Evolutionary conservation across 2,113 vertebrate species (phyloP).

Genomic region (Syngnathus floridae): DNA sequence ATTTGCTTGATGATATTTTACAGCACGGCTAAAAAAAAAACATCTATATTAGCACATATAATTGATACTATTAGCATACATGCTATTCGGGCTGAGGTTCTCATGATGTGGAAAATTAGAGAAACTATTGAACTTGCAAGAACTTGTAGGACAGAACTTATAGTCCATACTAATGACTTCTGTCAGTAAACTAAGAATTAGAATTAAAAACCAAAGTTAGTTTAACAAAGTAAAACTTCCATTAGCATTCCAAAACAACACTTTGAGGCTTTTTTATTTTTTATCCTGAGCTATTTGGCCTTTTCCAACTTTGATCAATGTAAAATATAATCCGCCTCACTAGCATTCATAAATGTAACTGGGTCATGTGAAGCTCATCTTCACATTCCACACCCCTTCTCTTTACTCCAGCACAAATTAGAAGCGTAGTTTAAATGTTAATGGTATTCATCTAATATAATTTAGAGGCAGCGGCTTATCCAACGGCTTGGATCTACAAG

Average conservation of each 20-base stretch:
- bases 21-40: neutral
- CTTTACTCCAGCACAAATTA: slow-evolving; percentile 51
- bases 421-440: slow-evolving; percentile 66
- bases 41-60: neutral
- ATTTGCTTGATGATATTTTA: slow-evolving; percentile 15
- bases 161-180: neutral
- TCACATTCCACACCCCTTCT: slow-evolving; percentile 40
- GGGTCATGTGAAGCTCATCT: slow-evolving; percentile 57
- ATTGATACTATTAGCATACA: neutral
- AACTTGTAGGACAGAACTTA: slow-evolving; percentile 1
- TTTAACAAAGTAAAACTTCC: too few species aligned
- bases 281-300: slow-evolving; percentile 18
- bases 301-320: slow-evolving; percentile 32
- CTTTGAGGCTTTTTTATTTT: neutral
- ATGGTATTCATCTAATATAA: slow-evolving; percentile 68
- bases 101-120: slow-evolving; percentile 13
- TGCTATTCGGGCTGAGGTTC: slow-evolving; percentile 7
- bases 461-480: slow-evolving; percentile 54
- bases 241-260: neutral
- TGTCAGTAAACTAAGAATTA: neutral
- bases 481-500: slow-evolving; percentile 12
- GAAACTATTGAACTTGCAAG: slow-evolving; percentile 5
- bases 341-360: slow-evolving; percentile 68
- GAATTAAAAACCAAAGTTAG: slow-evolving; percentile 7
- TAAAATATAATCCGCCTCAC: slow-evolving; percentile 29